Percentiles rank a stretch among this genome's conserved stretches.
Evolutionary conservation across 2,888 invertebrate species (phyloP).

Genomic region (Synergus itoensis): DNA sequence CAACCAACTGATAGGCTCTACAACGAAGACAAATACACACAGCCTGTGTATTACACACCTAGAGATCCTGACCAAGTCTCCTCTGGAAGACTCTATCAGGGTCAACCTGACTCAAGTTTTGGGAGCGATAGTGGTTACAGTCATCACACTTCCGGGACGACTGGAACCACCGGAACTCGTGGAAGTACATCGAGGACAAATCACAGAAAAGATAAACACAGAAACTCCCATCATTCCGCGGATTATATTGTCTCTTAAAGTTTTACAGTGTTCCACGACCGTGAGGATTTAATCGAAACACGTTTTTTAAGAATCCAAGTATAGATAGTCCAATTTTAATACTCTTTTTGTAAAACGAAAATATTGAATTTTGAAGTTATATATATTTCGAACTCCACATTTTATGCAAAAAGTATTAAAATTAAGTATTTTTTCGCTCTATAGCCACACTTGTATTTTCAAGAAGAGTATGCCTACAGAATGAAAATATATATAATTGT

Average conservation of each 20-base stretch:
- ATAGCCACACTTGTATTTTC: too few species aligned
- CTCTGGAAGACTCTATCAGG: slow-evolving; percentile 70
- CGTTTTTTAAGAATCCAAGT: too few species aligned
- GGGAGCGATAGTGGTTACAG: slow-evolving; percentile 93
- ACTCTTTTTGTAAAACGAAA: too few species aligned
- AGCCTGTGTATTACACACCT: slow-evolving; percentile 71
- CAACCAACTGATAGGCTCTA: slow-evolving; percentile 72
- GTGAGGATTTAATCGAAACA: background rate
- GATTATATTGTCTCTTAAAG: slow-evolving; percentile 72
- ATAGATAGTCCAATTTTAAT: too few species aligned
- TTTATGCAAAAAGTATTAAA: too few species aligned
- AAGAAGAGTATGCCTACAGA: too few species aligned
- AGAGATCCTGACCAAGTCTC: slow-evolving; percentile 68
- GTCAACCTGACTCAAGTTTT: slow-evolving; percentile 82
- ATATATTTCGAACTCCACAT: too few species aligned
- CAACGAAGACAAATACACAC: slow-evolving; percentile 71
- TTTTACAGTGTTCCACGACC: background rate
- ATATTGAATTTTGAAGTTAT: too few species aligned
- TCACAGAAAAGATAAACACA: slow-evolving; percentile 72
- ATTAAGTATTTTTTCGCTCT: too few species aligned
- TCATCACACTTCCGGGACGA: slow-evolving; percentile 87
- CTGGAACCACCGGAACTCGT: slow-evolving; percentile 69
- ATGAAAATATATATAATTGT: too few species aligned
- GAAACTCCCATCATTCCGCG: slow-evolving; percentile 68
- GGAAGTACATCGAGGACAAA: slow-evolving; percentile 69